Conservation (phyloP, 2,113 vertebrate genomes). For the Tursiops truncatus region DNA sequence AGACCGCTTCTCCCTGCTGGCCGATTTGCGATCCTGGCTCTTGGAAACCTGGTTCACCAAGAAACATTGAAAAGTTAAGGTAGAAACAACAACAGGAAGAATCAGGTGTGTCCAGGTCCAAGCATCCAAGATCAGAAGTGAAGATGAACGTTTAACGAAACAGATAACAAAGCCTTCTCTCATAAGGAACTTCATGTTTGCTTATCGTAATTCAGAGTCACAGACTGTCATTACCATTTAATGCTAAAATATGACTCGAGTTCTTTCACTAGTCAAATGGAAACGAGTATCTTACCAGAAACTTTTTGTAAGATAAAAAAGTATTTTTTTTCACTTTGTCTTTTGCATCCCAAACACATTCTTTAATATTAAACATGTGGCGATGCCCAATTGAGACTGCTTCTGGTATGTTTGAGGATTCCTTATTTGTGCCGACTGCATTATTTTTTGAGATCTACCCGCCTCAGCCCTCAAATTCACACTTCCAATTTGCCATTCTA, state of each 20-base stretch:
- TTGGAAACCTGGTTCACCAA: slow-evolving; percentile 88
- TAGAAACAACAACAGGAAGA: neutral
- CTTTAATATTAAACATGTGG: neutral
- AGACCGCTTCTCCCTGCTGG: slow-evolving; percentile 93
- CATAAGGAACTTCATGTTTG: neutral
- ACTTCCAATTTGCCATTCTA: neutral
- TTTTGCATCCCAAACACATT: neutral
- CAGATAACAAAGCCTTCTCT: neutral
- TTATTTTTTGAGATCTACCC: neutral
- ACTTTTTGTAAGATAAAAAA: neutral
- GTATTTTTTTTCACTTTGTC: neutral
- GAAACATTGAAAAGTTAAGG: neutral
- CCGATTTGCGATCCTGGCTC: slow-evolving; percentile 93
- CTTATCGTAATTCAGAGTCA: neutral
- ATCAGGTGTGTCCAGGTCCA: neutral
- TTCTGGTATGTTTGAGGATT: neutral
- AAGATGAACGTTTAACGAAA: neutral
- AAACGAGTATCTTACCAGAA: neutral
- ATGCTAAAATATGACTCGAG: neutral
- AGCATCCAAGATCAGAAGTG: neutral
- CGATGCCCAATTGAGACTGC: neutral
- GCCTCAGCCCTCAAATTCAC: neutral
- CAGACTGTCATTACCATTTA: neutral
- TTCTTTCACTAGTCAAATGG: neutral
- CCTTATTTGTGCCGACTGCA: fast-evolving